Evolutionary conservation across 2,888 invertebrate species (phyloP).

Genomic region (Harpalus rufipes): DNA sequence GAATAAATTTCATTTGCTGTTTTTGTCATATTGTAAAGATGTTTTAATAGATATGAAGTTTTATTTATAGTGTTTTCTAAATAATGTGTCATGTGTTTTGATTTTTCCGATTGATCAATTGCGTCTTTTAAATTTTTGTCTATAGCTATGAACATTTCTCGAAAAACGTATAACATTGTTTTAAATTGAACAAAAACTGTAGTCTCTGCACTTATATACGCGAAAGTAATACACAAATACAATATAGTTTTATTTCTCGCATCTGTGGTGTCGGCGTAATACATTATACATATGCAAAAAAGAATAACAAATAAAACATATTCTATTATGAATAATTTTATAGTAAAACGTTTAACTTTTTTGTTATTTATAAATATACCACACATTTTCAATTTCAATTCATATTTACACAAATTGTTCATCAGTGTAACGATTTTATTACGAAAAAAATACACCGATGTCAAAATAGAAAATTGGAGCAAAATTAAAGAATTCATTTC

Average conservation of each 20-base stretch:
- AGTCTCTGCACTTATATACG: background rate
- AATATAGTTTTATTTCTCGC: background rate
- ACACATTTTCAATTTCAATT: background rate
- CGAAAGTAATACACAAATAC: background rate
- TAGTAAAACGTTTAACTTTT: background rate
- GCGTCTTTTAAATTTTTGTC: constrained; percentile 8
- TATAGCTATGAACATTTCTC: constrained; percentile 9
- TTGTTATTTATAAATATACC: background rate
- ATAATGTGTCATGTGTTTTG: background rate
- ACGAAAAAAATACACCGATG: background rate
- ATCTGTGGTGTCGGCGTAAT: background rate
- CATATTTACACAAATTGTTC: background rate
- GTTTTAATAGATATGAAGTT: background rate
- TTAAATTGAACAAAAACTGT: constrained; percentile 10
- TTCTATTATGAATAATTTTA: background rate
- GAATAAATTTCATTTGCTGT: background rate
- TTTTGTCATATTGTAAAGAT: background rate
- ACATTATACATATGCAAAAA: background rate
- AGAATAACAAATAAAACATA: background rate
- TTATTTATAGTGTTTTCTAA: background rate
- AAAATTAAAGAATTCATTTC: background rate
- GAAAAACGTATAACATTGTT: background rate
- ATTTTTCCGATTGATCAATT: background rate
- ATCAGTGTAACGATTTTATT: background rate
- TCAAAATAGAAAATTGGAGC: background rate